Evolutionary conservation across 2,113 vertebrate genomes (phyloP).

Genomic region (Etia nguti): DNA sequence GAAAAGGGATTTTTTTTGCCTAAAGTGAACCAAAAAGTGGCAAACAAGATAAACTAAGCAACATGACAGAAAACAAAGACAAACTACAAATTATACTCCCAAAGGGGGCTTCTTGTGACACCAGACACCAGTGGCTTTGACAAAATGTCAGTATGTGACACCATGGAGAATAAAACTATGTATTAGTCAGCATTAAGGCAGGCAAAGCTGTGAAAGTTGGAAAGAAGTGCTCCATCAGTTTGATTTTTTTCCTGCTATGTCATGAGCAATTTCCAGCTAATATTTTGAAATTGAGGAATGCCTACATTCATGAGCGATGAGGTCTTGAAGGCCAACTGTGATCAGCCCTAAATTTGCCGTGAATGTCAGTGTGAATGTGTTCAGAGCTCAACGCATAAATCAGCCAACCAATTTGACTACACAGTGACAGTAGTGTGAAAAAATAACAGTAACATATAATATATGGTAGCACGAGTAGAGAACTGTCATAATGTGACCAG

Average conservation of each 20-base stretch:
- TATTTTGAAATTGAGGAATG: neutral
- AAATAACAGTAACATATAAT: neutral
- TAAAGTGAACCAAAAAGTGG: neutral
- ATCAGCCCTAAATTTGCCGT: neutral
- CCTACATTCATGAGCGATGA: neutral
- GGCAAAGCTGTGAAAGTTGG: neutral
- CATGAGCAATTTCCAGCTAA: neutral
- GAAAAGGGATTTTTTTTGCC: fast-evolving
- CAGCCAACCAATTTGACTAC: neutral
- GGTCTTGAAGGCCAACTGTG: neutral
- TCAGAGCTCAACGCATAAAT: neutral
- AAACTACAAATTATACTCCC: neutral
- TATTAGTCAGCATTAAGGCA: neutral
- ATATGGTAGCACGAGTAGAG: neutral
- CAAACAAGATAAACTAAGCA: neutral
- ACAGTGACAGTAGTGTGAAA: neutral
- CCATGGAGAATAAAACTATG: neutral
- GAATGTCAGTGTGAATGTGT: neutral
- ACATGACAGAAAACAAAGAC: neutral
- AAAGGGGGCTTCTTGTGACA: neutral
- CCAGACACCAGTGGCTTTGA: neutral
- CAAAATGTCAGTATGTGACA: neutral
- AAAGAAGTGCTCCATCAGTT: neutral
- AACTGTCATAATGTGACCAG: neutral
- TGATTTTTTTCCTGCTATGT: neutral